Evolutionary conservation across 2,888 invertebrate species (phyloP).

Genomic region (Tupiocoris notatus): DNA sequence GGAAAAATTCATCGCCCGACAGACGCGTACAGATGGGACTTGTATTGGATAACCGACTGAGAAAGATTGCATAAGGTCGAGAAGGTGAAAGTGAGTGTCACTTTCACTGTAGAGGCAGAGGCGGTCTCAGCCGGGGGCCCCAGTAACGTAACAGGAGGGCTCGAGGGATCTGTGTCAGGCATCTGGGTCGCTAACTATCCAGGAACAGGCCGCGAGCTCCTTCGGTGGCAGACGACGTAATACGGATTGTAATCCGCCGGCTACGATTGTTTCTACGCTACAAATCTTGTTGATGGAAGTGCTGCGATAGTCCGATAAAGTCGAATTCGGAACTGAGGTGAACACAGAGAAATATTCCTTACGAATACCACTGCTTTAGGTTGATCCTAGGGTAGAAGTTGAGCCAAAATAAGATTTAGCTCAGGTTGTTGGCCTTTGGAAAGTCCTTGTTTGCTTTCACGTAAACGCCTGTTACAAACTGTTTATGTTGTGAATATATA

Average conservation of each 20-base stretch:
- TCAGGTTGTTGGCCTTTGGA: too few relatives aligned
- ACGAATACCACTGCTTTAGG: too few relatives aligned
- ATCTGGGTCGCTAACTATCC: conserved; percentile 39
- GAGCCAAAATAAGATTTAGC: too few relatives aligned
- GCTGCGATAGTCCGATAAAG: too few relatives aligned
- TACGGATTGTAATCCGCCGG: neutral
- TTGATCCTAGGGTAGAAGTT: too few relatives aligned
- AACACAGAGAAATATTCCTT: too few relatives aligned
- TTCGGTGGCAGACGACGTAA: neutral
- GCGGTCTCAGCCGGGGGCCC: neutral
- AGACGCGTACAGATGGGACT: conserved; percentile 31
- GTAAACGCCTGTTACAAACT: too few relatives aligned
- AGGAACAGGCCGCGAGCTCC: conserved; percentile 1
- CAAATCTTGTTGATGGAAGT: too few relatives aligned
- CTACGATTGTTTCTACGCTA: too few relatives aligned
- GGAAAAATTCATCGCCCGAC: neutral
- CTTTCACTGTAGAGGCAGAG: conserved; percentile 25
- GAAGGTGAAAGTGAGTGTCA: conserved; percentile 37
- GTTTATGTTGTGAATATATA: too few relatives aligned
- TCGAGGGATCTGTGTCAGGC: conserved; percentile 37
- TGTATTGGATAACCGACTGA: conserved; percentile 33
- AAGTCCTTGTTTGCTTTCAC: too few relatives aligned
- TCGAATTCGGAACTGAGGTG: too few relatives aligned
- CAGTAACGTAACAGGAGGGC: conserved; percentile 22
- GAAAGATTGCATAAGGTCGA: conserved; percentile 33